Percentiles rank a stretch among this genome's conserved stretches.
Conservation (phyloP, 2,797 vertebrate genomes). For the Apogon hyalosoma region DNA sequence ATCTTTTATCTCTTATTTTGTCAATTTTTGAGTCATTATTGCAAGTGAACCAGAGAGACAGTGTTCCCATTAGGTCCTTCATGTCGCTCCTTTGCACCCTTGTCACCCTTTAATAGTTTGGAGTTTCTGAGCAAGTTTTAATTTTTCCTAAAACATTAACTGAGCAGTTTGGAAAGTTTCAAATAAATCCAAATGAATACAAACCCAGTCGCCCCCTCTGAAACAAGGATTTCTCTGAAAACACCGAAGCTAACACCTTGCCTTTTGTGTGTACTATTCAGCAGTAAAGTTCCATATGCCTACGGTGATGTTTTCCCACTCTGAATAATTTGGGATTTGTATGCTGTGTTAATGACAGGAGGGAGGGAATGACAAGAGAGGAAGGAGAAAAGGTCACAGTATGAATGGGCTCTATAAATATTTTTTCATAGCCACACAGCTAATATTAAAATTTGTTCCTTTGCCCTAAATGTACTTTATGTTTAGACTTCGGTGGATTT, state of each 20-base stretch:
- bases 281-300: conserved; percentile 69
- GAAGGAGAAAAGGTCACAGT: conserved; percentile 61
- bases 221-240: conserved; percentile 69
- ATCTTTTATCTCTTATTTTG: background rate
- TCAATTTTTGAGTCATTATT: conserved; percentile 46
- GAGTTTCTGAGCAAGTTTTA: conserved; percentile 55
- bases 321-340: conserved; percentile 66
- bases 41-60: conserved; percentile 23
- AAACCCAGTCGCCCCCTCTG: conserved; percentile 59
- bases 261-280: conserved; percentile 63
- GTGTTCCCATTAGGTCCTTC: conserved; percentile 48
- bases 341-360: conserved; percentile 68
- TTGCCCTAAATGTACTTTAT: conserved; percentile 35
- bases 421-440: conserved; percentile 30
- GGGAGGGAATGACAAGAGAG: conserved; percentile 58
- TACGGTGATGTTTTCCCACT: conserved; percentile 66
- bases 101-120: conserved; percentile 53
- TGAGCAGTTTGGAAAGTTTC: conserved; percentile 73
- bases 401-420: conserved; percentile 68
- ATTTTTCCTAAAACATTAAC: conserved; percentile 77
- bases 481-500: conserved; percentile 46
- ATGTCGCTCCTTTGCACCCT: conserved; percentile 30
- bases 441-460: conserved; percentile 55
- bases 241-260: conserved; percentile 55
- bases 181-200: conserved; percentile 63